Percentiles rank a stretch among this genome's conserved stretches.
phyloP scores from a whole-genome alignment of 2,797 vertebrate species.

The Rhincodon typus region DNA sequence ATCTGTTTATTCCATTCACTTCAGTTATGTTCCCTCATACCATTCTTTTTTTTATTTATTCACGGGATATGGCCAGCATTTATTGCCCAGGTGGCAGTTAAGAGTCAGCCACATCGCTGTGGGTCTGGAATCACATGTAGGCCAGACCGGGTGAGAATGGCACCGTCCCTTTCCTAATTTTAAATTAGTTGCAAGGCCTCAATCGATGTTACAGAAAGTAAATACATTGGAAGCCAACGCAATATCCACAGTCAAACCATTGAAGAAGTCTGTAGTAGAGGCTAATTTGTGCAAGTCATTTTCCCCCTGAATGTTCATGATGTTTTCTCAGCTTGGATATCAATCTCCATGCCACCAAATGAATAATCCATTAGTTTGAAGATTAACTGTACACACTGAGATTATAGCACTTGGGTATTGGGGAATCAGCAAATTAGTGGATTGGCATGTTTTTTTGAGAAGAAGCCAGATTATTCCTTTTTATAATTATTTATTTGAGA shows the following conservation, averaged over 20 bases:
- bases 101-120: too few relatives aligned
- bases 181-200: too few relatives aligned
- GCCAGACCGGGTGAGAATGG: too few relatives aligned
- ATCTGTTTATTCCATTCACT: neutral
- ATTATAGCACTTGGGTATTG: neutral
- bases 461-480: neutral
- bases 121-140: too few relatives aligned
- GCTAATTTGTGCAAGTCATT: neutral
- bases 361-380: neutral
- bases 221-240: neutral
- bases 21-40: neutral
- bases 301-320: neutral
- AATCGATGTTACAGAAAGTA: neutral
- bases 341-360: neutral
- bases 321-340: neutral
- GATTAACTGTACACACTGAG: neutral
- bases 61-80: neutral
- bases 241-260: neutral
- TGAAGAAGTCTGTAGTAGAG: neutral
- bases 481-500: neutral
- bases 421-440: neutral
- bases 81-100: too few relatives aligned
- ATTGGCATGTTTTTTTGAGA: neutral
- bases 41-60: neutral
- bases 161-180: too few relatives aligned